These are phyloP conservation scores for Neuroterus valhalla DNA, from an alignment of 1,140 invertebrate genomes.

Conservation along the genomic window DNA sequence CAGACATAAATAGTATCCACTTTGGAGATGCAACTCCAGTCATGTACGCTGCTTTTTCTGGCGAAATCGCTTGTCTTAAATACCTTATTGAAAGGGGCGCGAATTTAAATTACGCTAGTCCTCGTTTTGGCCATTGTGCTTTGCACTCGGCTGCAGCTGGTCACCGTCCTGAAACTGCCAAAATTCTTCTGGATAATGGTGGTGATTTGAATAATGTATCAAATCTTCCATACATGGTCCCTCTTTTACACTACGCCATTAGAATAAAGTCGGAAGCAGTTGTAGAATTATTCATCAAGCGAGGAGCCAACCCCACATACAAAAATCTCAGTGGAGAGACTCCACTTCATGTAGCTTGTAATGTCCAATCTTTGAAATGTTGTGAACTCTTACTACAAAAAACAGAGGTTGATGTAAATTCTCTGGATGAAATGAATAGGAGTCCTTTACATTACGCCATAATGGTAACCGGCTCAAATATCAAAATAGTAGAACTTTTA, in stretches of 20 bases:
- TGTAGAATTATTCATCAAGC: conserved; percentile 78
- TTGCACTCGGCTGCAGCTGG: conserved; percentile 78
- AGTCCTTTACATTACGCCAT: conserved; percentile 79
- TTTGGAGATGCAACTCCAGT: conserved; percentile 63
- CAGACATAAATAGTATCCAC: conserved; percentile 60
- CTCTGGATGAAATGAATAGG: conserved; percentile 76
- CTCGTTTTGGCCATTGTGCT: conserved; percentile 75
- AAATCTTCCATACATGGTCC: conserved; percentile 63
- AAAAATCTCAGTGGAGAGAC: conserved; percentile 78
- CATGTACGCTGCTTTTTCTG: conserved; percentile 61
- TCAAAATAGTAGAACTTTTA: conserved; percentile 76
- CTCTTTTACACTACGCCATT: conserved; percentile 77
- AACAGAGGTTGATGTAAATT: conserved; percentile 76
- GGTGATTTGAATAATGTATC: conserved; percentile 62
- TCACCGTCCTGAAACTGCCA: conserved; percentile 74
- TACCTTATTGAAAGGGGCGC: conserved; percentile 64
- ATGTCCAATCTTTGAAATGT: conserved; percentile 76
- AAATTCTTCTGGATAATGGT: conserved; percentile 74
- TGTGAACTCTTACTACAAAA: conserved; percentile 76
- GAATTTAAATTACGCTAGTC: conserved; percentile 63
- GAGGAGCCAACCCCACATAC: conserved; percentile 76
- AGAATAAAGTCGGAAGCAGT: conserved; percentile 76
- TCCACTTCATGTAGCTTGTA: conserved; percentile 78
- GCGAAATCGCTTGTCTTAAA: conserved; percentile 61
- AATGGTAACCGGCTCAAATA: conserved; percentile 68